Base-by-base conservation (phyloP, 2,113 vertebrate species). In the human (Homo sapiens) region DNA sequence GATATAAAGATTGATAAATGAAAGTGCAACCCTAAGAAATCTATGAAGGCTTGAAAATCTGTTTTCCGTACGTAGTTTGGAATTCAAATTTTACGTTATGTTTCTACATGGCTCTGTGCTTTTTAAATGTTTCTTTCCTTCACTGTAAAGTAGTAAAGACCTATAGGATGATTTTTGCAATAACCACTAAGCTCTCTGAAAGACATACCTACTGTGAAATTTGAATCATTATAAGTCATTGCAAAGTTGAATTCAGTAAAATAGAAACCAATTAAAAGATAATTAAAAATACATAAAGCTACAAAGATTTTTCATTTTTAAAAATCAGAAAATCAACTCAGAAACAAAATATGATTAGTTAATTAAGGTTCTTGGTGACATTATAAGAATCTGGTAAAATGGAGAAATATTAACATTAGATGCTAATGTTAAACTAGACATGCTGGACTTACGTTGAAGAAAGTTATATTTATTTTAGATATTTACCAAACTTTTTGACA, bases 401-500 rank as follows among this genome's bases (percentile, higher is more conserved):
- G 64, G 43, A 79, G 48, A 85, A 79, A 79, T 83, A 17, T 84
- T 72, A 90, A 93, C 18, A 92, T 70, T 22, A 87, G 20, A 84
- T 90, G 30, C 8, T 90, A 81, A 50, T 73, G 14, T 94, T 85
- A 89, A 94, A 70, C 30, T 79, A 68, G 30, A 61, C 30, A 78
- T 50, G 9, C 4, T 76, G 22, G 23, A 66, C 22, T 72, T 12
- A 89, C 93, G 45, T 75, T 64, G 66, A 95, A 96, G 45, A 89
- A 97, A 92, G 22, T 76, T 95, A 35, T 96, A 83, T 95, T 96
- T 93, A 79, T 88, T 61, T 95, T 87, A 55, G 40, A 73, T 97
- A 95, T 78, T 81, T 88, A 55, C 45, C 79, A 96, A 97, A 87
- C 32, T 50, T 96, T 92, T 89, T 94, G 80, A 96, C 80, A 93